phyloP scores from a whole-genome alignment of 2,797 vertebrate species.

The Sebastes wilsoni region DNA sequence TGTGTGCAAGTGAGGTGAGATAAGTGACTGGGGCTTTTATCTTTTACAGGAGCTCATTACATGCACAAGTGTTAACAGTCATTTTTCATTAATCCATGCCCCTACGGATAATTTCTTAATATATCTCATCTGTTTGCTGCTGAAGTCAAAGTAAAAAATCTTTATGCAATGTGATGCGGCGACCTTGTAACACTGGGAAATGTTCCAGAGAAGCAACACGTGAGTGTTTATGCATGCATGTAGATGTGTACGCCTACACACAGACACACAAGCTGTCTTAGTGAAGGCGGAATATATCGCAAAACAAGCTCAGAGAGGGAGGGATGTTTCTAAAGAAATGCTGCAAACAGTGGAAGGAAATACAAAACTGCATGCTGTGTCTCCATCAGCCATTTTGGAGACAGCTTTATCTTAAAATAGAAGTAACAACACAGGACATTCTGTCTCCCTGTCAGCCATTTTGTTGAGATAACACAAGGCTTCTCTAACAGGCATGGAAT shows the following conservation, averaged over 20 bases:
- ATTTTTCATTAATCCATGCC: constrained; percentile 38
- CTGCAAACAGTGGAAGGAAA: background rate
- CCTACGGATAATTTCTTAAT: constrained; percentile 12
- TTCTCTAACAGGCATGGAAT: constrained; percentile 44
- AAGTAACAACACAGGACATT: constrained; percentile 44
- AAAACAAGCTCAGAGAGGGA: background rate
- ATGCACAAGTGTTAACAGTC: constrained; percentile 42
- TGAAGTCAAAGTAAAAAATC: background rate
- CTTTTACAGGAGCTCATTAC: constrained; percentile 53
- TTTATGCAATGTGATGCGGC: background rate
- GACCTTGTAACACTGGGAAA: background rate
- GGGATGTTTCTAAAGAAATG: background rate
- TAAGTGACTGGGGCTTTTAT: constrained; percentile 59
- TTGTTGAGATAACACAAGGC: constrained; percentile 57
- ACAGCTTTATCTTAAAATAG: constrained; percentile 73
- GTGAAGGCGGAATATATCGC: background rate
- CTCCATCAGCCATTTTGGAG: constrained; percentile 50
- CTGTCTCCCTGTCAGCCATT: constrained; percentile 61
- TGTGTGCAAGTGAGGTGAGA: constrained; percentile 42
- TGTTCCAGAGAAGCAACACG: background rate
- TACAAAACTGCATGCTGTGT: background rate
- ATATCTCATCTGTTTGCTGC: constrained; percentile 1
- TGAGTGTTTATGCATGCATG: background rate
- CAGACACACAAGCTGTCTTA: background rate
- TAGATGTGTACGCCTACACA: constrained; percentile 3